Evolutionary conservation across 1,140 invertebrate genomes (phyloP), one percentile per base, ranked within the genome.

Genomic region (Manduca sexta): DNA sequence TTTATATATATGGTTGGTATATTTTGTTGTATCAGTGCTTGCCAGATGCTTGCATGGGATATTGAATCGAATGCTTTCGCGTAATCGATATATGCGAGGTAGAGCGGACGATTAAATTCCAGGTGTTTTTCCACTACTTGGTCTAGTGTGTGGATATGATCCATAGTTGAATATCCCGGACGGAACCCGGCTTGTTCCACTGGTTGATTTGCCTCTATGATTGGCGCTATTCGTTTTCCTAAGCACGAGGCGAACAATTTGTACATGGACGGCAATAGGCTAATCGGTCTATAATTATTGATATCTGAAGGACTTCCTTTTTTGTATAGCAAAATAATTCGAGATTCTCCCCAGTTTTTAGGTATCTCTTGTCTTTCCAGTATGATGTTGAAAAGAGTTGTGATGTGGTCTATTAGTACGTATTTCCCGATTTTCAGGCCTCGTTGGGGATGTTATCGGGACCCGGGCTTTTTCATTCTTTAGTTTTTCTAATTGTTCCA

Each of bases 11-110:
- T n/a, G n/a, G n/a, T n/a, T n/a, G n/a, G n/a, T n/a, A n/a, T n/a
- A n/a, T n/a, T n/a, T n/a, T n/a, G n/a, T n/a, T n/a, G n/a, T n/a
- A n/a, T n/a, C 15, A 56, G 45, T 2, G 45, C 12, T 35, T 45
- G n/a, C 58, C 52, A 56, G 6, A 52, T 42, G 12, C 46, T 56
- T 5, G 39, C 13, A 34, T 53, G 39, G 14, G 21, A 42, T 2
- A 61, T 50, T 5, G 53, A 49, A 12, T 61, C 54, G 13, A 61
- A 61, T 5, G 59, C 53, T 34, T 56, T 61, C 2, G 35, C 33
- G 34, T 53, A 49, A 12, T 52, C 58, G 11, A 60, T 35, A 42
- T 35, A 60, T 13, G 46, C 49, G 12, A 60, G 0, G 37, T 60
- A 56, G 12, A 56, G 18, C 3, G 8, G 10, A 38, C 39, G n/a